Conservation (phyloP, 2,888 invertebrate genomes). For the Acleris holmiana region DNA sequence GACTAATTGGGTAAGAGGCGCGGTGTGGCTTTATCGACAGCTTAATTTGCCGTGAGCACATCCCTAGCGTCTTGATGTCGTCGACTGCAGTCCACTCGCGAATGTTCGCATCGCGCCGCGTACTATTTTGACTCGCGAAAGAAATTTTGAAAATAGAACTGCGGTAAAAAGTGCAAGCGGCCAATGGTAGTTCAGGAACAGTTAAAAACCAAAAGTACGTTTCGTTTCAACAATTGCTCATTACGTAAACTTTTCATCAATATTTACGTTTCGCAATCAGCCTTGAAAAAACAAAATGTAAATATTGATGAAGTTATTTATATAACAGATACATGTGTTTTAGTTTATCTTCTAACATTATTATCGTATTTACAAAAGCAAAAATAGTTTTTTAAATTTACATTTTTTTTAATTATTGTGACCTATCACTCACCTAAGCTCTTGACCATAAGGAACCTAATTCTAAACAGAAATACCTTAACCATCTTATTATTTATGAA, state of each 20-base stretch:
- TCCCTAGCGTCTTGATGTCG: conserved; percentile 61
- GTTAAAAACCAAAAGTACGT: conserved; percentile 22
- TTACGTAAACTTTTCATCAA: not conserved
- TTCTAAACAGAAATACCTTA: not conserved
- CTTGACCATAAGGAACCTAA: not conserved
- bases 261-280: conserved; percentile 8
- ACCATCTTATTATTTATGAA: not conserved
- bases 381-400: not conserved
- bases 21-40: conserved; percentile 52
- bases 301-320: not conserved
- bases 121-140: conserved; percentile 27
- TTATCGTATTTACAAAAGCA: no score
- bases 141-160: conserved; percentile 46
- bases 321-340: no score
- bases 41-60: conserved; percentile 45
- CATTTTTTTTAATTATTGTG: not conserved
- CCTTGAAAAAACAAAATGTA: not conserved
- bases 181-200: conserved; percentile 22
- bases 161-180: conserved; percentile 37
- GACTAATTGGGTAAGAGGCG: conserved; percentile 20
- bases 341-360: no score
- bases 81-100: conserved; percentile 66
- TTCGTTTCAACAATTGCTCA: not conserved
- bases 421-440: not conserved
- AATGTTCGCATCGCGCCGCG: conserved; percentile 58